Percentiles rank a stretch among this genome's conserved stretches.
Evolutionary conservation across 1,140 invertebrate species (phyloP).

Genomic region (Zaprionus ornatus): DNA sequence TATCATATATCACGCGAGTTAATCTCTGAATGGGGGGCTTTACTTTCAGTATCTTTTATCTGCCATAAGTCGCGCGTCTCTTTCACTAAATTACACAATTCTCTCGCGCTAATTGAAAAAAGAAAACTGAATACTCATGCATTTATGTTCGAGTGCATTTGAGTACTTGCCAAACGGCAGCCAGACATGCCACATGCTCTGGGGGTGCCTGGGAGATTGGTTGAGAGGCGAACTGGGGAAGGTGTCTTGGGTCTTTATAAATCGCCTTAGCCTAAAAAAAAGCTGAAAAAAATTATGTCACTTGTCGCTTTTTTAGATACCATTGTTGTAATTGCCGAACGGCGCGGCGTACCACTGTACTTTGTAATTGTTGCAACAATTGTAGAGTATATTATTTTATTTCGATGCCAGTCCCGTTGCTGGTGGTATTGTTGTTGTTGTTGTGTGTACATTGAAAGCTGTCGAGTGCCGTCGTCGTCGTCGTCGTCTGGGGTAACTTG

Average conservation of each 20-base stretch:
- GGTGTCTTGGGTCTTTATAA: slow-evolving; percentile 33
- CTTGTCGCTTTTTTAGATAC: slow-evolving; percentile 54
- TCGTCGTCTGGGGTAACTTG: slow-evolving; percentile 59
- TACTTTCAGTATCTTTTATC: slow-evolving; percentile 60
- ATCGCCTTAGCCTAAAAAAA: slow-evolving; percentile 59
- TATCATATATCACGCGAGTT: slow-evolving; percentile 26
- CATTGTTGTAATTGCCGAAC: slow-evolving; percentile 34
- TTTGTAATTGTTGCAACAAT: slow-evolving; percentile 61
- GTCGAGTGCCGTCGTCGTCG: slow-evolving; percentile 27
- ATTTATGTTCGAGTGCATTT: slow-evolving; percentile 3
- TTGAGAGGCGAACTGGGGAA: neutral
- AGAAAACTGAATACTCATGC: slow-evolving; percentile 33
- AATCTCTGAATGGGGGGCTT: slow-evolving; percentile 52
- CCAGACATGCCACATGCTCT: slow-evolving; percentile 20
- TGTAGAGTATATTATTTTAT: slow-evolving; percentile 54
- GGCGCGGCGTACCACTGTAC: slow-evolving; percentile 3
- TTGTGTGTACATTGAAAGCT: slow-evolving; percentile 14
- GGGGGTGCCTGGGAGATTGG: neutral
- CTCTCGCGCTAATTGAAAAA: slow-evolving; percentile 65
- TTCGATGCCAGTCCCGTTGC: slow-evolving; percentile 44
- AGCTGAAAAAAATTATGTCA: slow-evolving; percentile 65
- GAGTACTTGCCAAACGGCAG: slow-evolving; percentile 2
- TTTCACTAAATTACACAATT: slow-evolving; percentile 68
- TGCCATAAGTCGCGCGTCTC: slow-evolving; percentile 16
- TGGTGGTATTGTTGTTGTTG: slow-evolving; percentile 31